Base-by-base conservation (phyloP, 2,888 invertebrate species). In the Pseudococcus longispinus region DNA sequence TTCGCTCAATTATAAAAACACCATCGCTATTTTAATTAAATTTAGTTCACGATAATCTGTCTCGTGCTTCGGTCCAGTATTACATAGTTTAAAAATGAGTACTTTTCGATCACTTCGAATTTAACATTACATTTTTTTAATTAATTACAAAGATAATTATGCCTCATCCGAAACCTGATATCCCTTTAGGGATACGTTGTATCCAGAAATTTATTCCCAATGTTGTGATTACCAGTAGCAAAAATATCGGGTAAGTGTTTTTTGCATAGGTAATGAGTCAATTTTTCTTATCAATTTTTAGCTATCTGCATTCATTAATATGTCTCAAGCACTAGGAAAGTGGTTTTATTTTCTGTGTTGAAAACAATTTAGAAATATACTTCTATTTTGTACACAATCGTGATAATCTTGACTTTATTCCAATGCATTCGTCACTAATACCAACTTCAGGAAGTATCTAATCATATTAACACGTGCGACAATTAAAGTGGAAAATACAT, bases 151-250 rank as follows among this genome's bases (percentile, higher is more conserved):
- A 80, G 42, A 20, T 20, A n/a, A 20, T 60, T n/a, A 84, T 84
- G 84, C 60, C 84, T n/a, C 32, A 29, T 20, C 11, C 55, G 37
- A 84, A 84, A 60, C 84, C 32, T 20, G 84, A 84, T 55, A 60
- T 84, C 46, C 84, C 84, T 60, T 51, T 84, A 13, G 84, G 84
- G 51, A 84, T 84, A 60, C 84, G 55, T 18, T 37, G n/a, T 20
- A 51, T 51, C 15, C 83, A 83, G 23, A 83, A 83, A 55, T 8
- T 84, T 60, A 1, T 60, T n/a, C 84, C 55, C 32, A 84, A 84
- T 37, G 32, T 11, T 32, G 29, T 37, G 32, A 84, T 84, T 60
- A 37, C 60, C 29, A 60, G 60, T 60, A 51, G 37, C n/a, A 84
- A 84, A 51, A 84, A 37, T 84, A 9, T 26, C 18, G 18, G 32